Percentiles rank a stretch among this genome's conserved stretches.
phyloP scores from a whole-genome alignment of 1,140 invertebrate genomes.

The Drosophila biarmipes region DNA sequence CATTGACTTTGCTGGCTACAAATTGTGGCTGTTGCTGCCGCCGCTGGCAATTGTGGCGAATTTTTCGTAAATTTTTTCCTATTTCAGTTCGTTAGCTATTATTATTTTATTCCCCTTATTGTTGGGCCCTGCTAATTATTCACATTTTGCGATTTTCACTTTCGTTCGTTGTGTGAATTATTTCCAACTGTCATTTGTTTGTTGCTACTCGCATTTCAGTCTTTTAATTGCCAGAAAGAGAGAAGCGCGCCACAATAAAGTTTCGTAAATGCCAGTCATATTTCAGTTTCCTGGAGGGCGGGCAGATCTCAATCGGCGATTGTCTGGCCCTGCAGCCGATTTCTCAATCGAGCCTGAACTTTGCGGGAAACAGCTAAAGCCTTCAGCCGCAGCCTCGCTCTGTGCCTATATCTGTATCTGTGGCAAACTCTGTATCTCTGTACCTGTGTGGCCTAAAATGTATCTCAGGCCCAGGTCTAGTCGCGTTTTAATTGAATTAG shows the following conservation, averaged over 20 bases:
- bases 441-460: conserved; percentile 1
- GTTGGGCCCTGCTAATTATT: conserved; percentile 75
- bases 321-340: conserved; percentile 40
- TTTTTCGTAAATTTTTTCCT: conserved; percentile 72
- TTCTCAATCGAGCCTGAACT: conserved; percentile 67
- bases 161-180: conserved; percentile 79
- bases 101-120: conserved; percentile 69
- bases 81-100: conserved; percentile 72
- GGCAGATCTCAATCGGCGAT: conserved; percentile 60
- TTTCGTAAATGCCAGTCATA: conserved; percentile 79
- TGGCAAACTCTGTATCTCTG: too few species aligned
- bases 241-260: conserved; percentile 60
- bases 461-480: conserved; percentile 24
- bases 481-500: conserved; percentile 66
- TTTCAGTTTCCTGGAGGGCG: conserved; percentile 66
- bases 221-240: conserved; percentile 69
- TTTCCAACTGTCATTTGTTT: conserved; percentile 74
- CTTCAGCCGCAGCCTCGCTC: conserved; percentile 31
- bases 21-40: conserved; percentile 42
- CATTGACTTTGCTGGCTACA: conserved; percentile 70
- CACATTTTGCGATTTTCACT: conserved; percentile 81
- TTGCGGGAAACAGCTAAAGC: conserved; percentile 33
- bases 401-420: not conserved
- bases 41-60: conserved; percentile 65
- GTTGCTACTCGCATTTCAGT: conserved; percentile 77